Evolutionary conservation across 2,888 invertebrate species (phyloP), one percentile per base, ranked within the genome.

Genomic region (Microdon myrmicae): DNA sequence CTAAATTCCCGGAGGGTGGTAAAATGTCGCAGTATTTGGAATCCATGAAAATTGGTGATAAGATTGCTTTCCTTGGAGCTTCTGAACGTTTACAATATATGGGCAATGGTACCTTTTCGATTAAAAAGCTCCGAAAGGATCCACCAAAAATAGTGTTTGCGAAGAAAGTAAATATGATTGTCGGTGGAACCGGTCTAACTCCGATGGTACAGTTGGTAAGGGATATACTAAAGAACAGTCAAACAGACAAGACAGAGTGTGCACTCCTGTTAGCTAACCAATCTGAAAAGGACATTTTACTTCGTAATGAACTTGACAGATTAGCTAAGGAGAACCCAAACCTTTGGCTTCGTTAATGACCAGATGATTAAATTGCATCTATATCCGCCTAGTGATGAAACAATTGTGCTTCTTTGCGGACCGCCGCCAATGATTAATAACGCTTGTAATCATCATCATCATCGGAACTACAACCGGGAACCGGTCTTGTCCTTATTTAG

Each of bases 1-100:
- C 97, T 0, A 95, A 96, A 81, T 99, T 98, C 80, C 98, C 97
- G 0, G 94, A 95, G 2, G 98, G 98, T 45, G 98, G 99, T 8
- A 98, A 97, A 82, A 88, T 99, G 90, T 92, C 95, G 2, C 99
- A 99, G 76, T 84, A 96, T 78, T 81, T 99, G 74, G 92, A 99
- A 70, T 85, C 83, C 71, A 82, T 99, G 85, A 87, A 91, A 73
- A 84, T 98, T 56, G 96, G 96, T 5, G 96, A 98, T 61, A 90
- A 87, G 3, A 92, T 99, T 69, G 94, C 97, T 74, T 89, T 99
- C 39, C 86, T 96, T 39, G 99, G 99, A 16, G 99, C 99, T 0
- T 92, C 92, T 3, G 98, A 98, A 6, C 85, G 93, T 54, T 82
- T 98, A 45, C 86, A 91, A 71, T 98, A 97, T 76, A 81, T 88